These are phyloP conservation scores for Diorhabda carinulata DNA, from an alignment of 1,140 invertebrate species.

Conservation along the genomic window DNA sequence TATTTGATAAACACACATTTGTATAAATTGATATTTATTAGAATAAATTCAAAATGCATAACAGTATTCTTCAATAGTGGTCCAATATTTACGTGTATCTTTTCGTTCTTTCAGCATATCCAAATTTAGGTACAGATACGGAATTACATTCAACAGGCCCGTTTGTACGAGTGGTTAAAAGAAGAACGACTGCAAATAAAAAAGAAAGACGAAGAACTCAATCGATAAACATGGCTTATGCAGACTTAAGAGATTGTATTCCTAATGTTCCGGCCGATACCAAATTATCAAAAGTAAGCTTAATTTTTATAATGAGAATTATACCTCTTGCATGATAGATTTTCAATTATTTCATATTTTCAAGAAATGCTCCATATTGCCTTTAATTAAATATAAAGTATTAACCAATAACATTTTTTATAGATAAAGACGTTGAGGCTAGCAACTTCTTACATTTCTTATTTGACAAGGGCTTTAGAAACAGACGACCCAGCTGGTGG, in stretches of 20 bases:
- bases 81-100: too few relatives aligned
- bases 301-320: neutral
- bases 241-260: conserved; percentile 86
- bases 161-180: conserved; percentile 63
- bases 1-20: too few relatives aligned
- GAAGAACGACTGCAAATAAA: conserved; percentile 82
- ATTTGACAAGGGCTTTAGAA: conserved; percentile 77
- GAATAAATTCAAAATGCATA: too few relatives aligned
- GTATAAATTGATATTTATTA: too few relatives aligned
- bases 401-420: too few relatives aligned
- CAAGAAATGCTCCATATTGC: too few relatives aligned
- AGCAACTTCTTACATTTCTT: conserved; percentile 88
- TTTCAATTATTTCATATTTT: too few relatives aligned
- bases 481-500: conserved; percentile 69
- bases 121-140: conserved; percentile 24
- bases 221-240: conserved; percentile 93
- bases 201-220: conserved; percentile 89
- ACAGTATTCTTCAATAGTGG: too few relatives aligned
- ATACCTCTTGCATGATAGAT: too few relatives aligned
- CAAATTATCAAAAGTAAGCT: conserved; percentile 76
- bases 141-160: conserved; percentile 26
- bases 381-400: too few relatives aligned
- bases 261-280: conserved; percentile 95
- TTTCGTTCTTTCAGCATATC: conserved; percentile 26
- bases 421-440: conserved; percentile 86